Percentiles rank a stretch among this genome's conserved stretches.
These are phyloP conservation scores for Stomatorhinus ivindoensis DNA, from an alignment of 2,113 vertebrate genomes.

Conservation along the genomic window DNA sequence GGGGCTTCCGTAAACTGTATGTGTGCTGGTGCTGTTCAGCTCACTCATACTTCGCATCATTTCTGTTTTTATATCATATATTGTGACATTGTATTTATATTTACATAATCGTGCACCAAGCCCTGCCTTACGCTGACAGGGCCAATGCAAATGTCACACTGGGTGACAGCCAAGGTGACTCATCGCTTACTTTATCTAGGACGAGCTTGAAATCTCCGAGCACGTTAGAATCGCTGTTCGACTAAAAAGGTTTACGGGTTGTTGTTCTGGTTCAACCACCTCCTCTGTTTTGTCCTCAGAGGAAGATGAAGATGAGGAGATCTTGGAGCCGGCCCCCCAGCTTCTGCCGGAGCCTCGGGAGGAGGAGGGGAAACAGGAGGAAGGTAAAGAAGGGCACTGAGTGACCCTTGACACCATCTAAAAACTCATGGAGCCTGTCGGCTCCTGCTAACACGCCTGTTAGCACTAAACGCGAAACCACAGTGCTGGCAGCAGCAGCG, in stretches of 20 bases:
- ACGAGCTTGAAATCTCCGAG: neutral
- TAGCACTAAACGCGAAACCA: neutral
- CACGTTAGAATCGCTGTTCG: neutral
- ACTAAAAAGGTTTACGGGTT: conserved; percentile 28
- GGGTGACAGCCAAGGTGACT: neutral
- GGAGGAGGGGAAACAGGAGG: conserved; percentile 79
- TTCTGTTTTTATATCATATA: neutral
- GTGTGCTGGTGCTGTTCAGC: neutral
- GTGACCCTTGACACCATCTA: neutral
- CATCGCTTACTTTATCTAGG: neutral
- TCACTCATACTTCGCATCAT: neutral
- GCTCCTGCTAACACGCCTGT: neutral
- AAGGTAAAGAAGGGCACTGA: conserved; percentile 62
- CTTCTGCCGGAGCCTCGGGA: conserved; percentile 73
- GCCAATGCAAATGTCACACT: neutral
- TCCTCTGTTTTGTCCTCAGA: conserved; percentile 64
- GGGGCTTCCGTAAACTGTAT: neutral
- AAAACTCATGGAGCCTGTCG: neutral
- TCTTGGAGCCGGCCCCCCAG: conserved; percentile 73
- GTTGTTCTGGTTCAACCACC: conserved; percentile 32
- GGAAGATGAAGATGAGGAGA: conserved; percentile 94
- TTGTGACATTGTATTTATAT: neutral
- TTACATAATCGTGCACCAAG: neutral
- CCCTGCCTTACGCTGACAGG: neutral
- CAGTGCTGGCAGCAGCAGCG: neutral